Evolutionary conservation across 2,888 invertebrate genomes (phyloP), one percentile per base, ranked within the genome.

Genomic region (Chrysina gloriosa): DNA sequence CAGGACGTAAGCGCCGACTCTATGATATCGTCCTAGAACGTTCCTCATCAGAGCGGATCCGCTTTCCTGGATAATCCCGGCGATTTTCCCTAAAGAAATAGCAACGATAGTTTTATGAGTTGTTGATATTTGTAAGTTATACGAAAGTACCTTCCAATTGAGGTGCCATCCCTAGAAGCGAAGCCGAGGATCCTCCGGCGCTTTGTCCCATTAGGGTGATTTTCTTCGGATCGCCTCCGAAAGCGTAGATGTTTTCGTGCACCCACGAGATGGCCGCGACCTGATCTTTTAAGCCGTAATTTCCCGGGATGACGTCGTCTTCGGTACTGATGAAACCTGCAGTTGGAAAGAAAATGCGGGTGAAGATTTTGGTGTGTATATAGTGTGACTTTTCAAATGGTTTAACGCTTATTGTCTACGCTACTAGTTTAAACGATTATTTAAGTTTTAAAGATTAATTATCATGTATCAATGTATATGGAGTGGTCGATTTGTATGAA

Each of bases 241-340:
- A 78, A 42, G 65, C 56, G 63, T 65, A 52, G 7, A 77, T 77
- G 47, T 77, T 76, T 16, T 65, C 69, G 29, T 74, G 72, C 0
- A 77, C 69, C 77, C 77, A 78, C 6, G 65, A 66, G 5, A 78
- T 39, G 9, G 72, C 77, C 1, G 74, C 48, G 16, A 72, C 67
- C 69, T 78, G 78, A 54, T 78, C 78, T 70, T 78, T 78, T 3
- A 78, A 68, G 3, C 77, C 78, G 68, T 75, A 77, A 54, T 78
- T 78, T 14, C 78, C 78, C 2, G 77, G 76, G 21, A 75, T 71
- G 23, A 69, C 73, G 63, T 72, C 23, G 42, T 78, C 77, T 48
- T 69, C 75, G 1, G 78, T 78, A 27, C 75, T 76, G 6, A 78
- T 65, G 58, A 77, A 78, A 7, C 78, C 78, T 77, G 42, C 11